Evolutionary conservation across 2,113 vertebrate species (phyloP).

Genomic region (Furnarius figulus): DNA sequence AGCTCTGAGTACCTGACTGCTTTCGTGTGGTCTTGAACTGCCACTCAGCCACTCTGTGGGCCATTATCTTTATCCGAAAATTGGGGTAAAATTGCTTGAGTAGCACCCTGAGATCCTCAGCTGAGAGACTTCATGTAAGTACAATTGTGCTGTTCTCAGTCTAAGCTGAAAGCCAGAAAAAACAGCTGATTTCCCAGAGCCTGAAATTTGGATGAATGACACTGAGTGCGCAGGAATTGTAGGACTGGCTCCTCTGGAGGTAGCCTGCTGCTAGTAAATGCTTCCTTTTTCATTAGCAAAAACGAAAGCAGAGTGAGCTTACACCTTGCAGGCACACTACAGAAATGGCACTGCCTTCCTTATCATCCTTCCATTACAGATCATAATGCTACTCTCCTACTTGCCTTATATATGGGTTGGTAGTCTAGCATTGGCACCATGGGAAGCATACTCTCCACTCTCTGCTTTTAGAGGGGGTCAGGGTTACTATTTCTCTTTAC

Average conservation of each 20-base stretch:
- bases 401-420: not conserved
- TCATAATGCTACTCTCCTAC: not conserved
- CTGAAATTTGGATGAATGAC: not conserved
- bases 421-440: not conserved
- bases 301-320: not conserved
- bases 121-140: not conserved
- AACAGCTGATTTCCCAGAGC: not conserved
- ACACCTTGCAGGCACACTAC: not conserved
- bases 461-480: not conserved
- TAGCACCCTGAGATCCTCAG: not conserved
- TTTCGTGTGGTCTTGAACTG: not conserved
- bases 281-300: not conserved
- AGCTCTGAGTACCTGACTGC: not conserved
- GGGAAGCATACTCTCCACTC: not conserved
- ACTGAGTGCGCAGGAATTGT: accelerated
- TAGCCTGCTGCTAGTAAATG: not conserved
- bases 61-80: not conserved
- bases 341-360: not conserved
- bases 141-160: not conserved
- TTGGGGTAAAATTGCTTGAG: not conserved
- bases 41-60: not conserved
- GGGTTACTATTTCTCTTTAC: not conserved
- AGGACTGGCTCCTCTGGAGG: not conserved
- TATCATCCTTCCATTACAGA: not conserved
- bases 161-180: not conserved